These are phyloP conservation scores for Andricus curvator DNA, from an alignment of 2,888 invertebrate genomes.

Conservation along the genomic window DNA sequence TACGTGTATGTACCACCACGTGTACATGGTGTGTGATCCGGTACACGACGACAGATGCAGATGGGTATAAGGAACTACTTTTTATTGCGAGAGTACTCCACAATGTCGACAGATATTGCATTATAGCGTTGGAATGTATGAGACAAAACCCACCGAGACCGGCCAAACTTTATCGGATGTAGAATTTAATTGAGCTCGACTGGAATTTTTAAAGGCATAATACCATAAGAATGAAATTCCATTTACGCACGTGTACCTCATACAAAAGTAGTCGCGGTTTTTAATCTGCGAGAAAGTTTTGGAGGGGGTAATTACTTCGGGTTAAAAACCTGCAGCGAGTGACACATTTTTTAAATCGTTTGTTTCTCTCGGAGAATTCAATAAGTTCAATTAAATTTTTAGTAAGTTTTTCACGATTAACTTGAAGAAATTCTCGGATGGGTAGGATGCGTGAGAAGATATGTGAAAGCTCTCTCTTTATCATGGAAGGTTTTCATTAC, in stretches of 20 bases:
- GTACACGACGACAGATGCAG: constrained; percentile 18
- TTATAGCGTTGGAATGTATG: constrained; percentile 36
- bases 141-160: constrained; percentile 21
- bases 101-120: constrained; percentile 37
- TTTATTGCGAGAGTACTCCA: constrained; percentile 1
- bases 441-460: constrained; percentile 3
- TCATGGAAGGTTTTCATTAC: constrained; percentile 19
- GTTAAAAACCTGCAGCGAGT: background rate
- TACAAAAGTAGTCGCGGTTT: constrained; percentile 21
- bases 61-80: constrained; percentile 30
- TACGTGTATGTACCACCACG: background rate
- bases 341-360: constrained; percentile 1
- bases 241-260: constrained; percentile 34
- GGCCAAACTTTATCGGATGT: constrained; percentile 32
- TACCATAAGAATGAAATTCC: constrained; percentile 31
- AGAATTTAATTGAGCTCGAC: constrained; percentile 35
- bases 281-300: constrained; percentile 23
- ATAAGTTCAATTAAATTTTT: constrained; percentile 6
- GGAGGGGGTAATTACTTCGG: constrained; percentile 5
- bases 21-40: background rate
- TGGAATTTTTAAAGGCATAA: constrained; percentile 34
- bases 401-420: background rate
- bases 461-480: constrained; percentile 16
- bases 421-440: background rate
- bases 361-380: background rate